Evolutionary conservation across 2,113 vertebrate species (phyloP).

Genomic region (Piliocolobus tephrosceles): DNA sequence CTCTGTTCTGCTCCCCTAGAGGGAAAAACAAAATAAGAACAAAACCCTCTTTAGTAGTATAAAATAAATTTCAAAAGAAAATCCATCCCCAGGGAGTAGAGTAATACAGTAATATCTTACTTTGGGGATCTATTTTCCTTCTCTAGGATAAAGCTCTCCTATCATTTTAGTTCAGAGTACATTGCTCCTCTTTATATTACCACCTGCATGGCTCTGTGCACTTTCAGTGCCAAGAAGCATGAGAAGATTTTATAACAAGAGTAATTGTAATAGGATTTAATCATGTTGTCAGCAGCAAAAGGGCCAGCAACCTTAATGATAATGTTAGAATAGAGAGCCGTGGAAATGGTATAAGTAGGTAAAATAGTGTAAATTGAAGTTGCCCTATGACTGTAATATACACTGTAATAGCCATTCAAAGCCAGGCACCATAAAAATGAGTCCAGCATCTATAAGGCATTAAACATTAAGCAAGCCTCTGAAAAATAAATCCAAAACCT

Average conservation of each 20-base stretch:
- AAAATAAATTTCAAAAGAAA: constrained; percentile 67
- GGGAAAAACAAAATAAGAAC: constrained; percentile 57
- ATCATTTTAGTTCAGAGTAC: constrained; percentile 41
- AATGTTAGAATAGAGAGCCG: constrained; percentile 61
- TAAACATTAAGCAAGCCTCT: constrained; percentile 57
- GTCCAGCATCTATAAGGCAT: background rate
- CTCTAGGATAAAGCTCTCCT: constrained; percentile 6
- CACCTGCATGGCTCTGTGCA: constrained; percentile 39
- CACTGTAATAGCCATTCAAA: constrained; percentile 64
- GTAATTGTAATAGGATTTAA: constrained; percentile 70
- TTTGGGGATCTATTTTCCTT: constrained; percentile 51
- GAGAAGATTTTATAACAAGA: constrained; percentile 71
- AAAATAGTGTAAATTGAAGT: constrained; percentile 72
- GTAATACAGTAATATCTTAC: constrained; percentile 47
- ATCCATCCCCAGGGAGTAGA: background rate
- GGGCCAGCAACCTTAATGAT: constrained; percentile 66
- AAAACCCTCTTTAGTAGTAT: constrained; percentile 37
- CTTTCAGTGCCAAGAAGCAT: constrained; percentile 67
- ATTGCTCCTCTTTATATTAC: background rate
- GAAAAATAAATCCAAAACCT: constrained; percentile 9
- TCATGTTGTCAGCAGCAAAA: constrained; percentile 54
- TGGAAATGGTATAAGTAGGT: constrained; percentile 72
- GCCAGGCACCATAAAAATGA: constrained; percentile 56
- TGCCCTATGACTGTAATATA: constrained; percentile 61
- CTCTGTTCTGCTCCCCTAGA: background rate